Evolutionary conservation across 2,113 vertebrate genomes (phyloP).

Genomic region (Tachysurus fulvidraco): DNA sequence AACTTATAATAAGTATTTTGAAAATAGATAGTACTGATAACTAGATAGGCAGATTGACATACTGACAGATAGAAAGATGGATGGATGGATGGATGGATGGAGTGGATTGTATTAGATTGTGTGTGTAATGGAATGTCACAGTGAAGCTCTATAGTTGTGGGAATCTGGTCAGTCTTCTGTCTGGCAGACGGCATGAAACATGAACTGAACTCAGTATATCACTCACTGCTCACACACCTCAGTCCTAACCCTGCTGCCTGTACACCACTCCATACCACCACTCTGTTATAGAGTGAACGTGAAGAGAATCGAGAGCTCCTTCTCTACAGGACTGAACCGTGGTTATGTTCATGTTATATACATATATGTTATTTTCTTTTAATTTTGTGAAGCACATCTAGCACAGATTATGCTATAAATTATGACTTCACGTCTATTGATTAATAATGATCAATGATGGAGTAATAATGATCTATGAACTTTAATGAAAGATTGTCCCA

Average conservation of each 20-base stretch:
- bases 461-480: no score
- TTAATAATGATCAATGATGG: no score
- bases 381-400: not conserved
- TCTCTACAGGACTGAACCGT: not conserved
- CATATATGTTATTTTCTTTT: no score
- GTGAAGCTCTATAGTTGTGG: conserved; percentile 67
- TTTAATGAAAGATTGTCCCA: not conserved
- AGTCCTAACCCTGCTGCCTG: not conserved
- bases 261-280: not conserved
- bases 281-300: not conserved
- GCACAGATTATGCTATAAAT: not conserved
- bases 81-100: not conserved
- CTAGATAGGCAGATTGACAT: not conserved
- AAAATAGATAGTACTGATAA: not conserved
- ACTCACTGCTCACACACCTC: not conserved
- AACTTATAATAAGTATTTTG: no score
- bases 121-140: not conserved
- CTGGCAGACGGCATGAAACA: conserved; percentile 53
- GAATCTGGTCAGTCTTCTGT: conserved; percentile 56
- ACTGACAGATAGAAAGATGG: not conserved
- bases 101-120: not conserved
- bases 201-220: conserved; percentile 11
- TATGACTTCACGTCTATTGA: no score
- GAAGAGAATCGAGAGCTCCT: not conserved
- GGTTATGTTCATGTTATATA: no score